Evolutionary conservation across 2,113 vertebrate species (phyloP), one percentile per base, ranked within the genome.

Genomic region (Cettia cetti): DNA sequence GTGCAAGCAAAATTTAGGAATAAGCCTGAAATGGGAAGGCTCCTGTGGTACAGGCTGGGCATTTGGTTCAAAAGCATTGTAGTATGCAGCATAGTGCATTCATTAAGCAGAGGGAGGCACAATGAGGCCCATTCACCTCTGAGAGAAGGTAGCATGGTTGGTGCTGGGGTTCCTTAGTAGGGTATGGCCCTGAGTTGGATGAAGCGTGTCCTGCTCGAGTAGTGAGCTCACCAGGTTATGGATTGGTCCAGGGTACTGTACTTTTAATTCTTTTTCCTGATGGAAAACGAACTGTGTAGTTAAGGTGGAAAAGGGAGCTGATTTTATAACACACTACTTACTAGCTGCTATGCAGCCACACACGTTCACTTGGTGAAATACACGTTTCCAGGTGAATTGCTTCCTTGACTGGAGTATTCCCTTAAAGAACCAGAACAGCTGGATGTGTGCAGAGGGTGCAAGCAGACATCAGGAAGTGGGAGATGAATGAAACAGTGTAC

Each of bases 341-440:
- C 82, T 92, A 56, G 96, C 97, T 96, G 97, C 97, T 90, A 1
- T 96, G 97, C 96, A 97, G 98, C 95, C 87, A 50, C 57, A 45
- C 45, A 20, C 7, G 0, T 64, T 80, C 7, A 6, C 92, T 95
- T 93, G 83, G 68, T 90, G 84, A 60, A 42, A 39, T 60, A 44
- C 71, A 63, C 37, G 2, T 76, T 86, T 81, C 82, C 54, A 56
- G 68, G 72, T 89, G 84, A 77, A 35, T 49, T 86, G 78, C 86
- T 89, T 95, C 91, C 90, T 86, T 60, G 93, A 61, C 54, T 37
- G 57, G 53, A 75, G 60, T 70, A 79, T 92, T 94, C 59, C 63
- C 89, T 85, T 70, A 80, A 80, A 87, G 79, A 82, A n/a, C 12
- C 37, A 81, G 59, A 83, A 35, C 18, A 79, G 52, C 39, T 21